Evolutionary conservation across 2,113 vertebrate species (phyloP), one percentile per base, ranked within the genome.

Genomic region (Perca schrenkii): DNA sequence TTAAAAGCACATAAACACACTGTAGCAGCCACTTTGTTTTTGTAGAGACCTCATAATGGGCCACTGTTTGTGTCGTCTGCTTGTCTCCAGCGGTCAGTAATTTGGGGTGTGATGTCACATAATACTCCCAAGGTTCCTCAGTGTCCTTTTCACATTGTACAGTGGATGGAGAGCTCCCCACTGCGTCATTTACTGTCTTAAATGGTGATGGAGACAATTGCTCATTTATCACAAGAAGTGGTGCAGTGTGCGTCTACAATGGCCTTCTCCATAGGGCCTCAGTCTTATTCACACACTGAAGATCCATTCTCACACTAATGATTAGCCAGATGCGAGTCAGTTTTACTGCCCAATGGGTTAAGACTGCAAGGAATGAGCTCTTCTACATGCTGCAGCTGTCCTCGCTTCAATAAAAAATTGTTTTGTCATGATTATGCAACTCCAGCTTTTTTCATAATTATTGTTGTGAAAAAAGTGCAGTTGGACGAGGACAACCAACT

Each of bases 191-290:
- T 83, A 79, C 81, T 74, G 65, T 84, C 79, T 89, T 90, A 86
- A 86, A 87, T 80, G 64, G 80, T 56, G 83, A 90, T 31, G 49
- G 89, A 90, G 80, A 93, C 91, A 92, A 89, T 86, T 65, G 84
- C 76, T 89, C 87, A 84, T 94, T 92, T 88, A 90, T 94, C 77
- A 83, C 12, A 57, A 85, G 86, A 88, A 89, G 85, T 75, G 87
- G 73, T 74, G 70, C 77, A 80, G 87, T 82, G 84, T 83, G 82
- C 43, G 66, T 52, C 70, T n/a, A 64, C 80, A 85, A 73, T 63
- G 47, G 66, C 52, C 54, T 68, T 2, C 75, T 86, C 78, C 86
- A 84, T 43, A 79, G 83, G 65, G 67, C 70, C 82, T 84, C 86
- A 70, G 80, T 73, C 77, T 82, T 21, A 60, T 74, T 88, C 86